phyloP scores from a whole-genome alignment of 2,888 invertebrate species.

The Sericinus montela region DNA sequence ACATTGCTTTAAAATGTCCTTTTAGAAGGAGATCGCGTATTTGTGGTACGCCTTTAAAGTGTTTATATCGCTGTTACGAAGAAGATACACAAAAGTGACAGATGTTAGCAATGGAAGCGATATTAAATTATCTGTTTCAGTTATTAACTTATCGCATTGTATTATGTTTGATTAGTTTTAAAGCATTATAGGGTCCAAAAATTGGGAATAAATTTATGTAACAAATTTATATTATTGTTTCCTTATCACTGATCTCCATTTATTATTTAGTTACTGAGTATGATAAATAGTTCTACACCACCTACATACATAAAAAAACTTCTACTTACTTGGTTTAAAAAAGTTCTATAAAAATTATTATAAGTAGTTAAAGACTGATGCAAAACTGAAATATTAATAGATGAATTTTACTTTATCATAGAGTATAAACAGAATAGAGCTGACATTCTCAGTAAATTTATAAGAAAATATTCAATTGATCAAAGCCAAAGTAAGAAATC shows the following conservation, averaged over 20 bases:
- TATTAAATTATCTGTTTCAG: constrained; percentile 49
- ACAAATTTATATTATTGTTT: constrained; percentile 67
- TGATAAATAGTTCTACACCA: no score
- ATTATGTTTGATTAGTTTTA: constrained; percentile 81
- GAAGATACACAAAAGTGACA: constrained; percentile 41
- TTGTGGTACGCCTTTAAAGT: constrained; percentile 18
- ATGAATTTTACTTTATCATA: no score
- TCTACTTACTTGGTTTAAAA: no score
- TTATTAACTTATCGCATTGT: constrained; percentile 66
- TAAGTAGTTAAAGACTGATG: no score
- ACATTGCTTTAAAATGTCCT: constrained; percentile 47
- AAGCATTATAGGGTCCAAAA: constrained; percentile 87
- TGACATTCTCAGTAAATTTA: no score
- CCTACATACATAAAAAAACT: no score
- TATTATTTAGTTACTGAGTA: no score
- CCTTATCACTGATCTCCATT: constrained; percentile 29
- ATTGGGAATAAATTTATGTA: constrained; percentile 85
- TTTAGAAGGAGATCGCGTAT: constrained; percentile 37
- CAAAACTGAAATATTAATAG: no score
- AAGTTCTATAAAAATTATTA: no score
- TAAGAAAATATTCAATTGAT: no score
- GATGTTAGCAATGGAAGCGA: constrained; percentile 35
- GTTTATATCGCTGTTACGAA: constrained; percentile 28
- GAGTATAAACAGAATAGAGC: no score
- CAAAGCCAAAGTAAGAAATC: no score